Evolutionary conservation across 2,113 vertebrate species (phyloP), one percentile per base, ranked within the genome.

Genomic region (Melanotaenia duboulayi): DNA sequence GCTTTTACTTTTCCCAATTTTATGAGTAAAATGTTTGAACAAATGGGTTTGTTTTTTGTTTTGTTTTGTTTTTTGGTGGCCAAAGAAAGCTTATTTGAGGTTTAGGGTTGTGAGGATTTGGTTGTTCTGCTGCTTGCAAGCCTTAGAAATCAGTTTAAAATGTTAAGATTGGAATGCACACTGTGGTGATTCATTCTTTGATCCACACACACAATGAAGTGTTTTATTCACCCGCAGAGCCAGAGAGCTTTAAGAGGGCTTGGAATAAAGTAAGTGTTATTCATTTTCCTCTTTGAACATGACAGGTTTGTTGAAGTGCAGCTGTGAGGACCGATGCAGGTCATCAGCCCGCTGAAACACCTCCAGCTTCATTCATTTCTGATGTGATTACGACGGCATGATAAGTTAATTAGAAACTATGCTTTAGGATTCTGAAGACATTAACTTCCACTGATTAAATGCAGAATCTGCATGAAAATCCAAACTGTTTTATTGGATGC

Each of bases 341-440:
- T 90, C 80, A 90, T 93, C 93, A 89, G 68, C 86, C 91, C 77
- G 67, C 73, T 87, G 80, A 92, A 92, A 94, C 87, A 93, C 78
- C 88, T 71, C 52, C 73, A 81, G 76, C 82, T 90, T 94, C 86
- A 93, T 94, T 93, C 92, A 92, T 94, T 90, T 92, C 82, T 86
- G 70, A 87, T 94, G 89, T 87, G 84, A 92, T 95, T 94, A 93
- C 89, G 88, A 88, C 86, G 92, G 81, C 78, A 82, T 78, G 86
- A 95, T 91, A 85, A 90, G 85, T 91, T 94, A 94, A 95, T 94
- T 95, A 94, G 90, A 59, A 90, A 56, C 70, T 88, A 81, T 90
- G 85, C 90, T 94, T 91, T 9, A 92, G 92, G 79, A 91, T 94
- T 93, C 92, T 88, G 69, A 80, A 67, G 66, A 91, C 87, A 91